Evolutionary conservation across 2,888 invertebrate species (phyloP), one percentile per base, ranked within the genome.

Genomic region (Heliothis peltigera): DNA sequence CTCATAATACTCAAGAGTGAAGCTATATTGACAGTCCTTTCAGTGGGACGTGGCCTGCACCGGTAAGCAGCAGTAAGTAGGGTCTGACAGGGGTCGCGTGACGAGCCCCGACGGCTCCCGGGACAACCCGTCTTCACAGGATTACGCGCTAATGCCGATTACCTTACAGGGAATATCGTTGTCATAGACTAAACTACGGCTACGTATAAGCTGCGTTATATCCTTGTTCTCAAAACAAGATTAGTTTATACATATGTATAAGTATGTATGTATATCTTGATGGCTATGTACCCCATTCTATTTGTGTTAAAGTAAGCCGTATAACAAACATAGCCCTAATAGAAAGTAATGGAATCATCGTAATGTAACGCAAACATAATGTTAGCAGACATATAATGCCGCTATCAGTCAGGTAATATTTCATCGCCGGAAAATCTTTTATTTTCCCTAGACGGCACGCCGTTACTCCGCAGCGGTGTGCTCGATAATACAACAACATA

Each of bases 71-170:
- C 49, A 19, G 75, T 75, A 68, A 74, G 49, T 75, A 51, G 58
- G 51, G 65, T 53, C 43, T 80, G 77, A 77, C 70, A 64, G 46
- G 66, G 81, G 76, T 70, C 57, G 42, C 46, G 76, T 81, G 81
- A 77, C 79, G 52, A 59, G 59, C 75, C 66, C 1, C 19, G 77
- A 78, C 79, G 42, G 42, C 42, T 12, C 74, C 56, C 56, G 73
- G 21, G 72, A 73, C 78, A 68, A 55, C 69, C 78, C 75, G 52
- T 28, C 69, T 49, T 75, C 32, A 25, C n/a, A 48, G 54, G 75
- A 74, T 74, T 78, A 78, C 61, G 32, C 52, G 32, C 79, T 58
- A 48, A 64, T 56, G 44, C 54, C 61, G 69, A 78, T 78, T 66
- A 74, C 46, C 74, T 67, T 56, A 49, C 66, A 44, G 54, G 22